Evolutionary conservation across 2,113 vertebrate genomes (phyloP), one percentile per base, ranked within the genome.

Genomic region (Ammodramus savannarum): DNA sequence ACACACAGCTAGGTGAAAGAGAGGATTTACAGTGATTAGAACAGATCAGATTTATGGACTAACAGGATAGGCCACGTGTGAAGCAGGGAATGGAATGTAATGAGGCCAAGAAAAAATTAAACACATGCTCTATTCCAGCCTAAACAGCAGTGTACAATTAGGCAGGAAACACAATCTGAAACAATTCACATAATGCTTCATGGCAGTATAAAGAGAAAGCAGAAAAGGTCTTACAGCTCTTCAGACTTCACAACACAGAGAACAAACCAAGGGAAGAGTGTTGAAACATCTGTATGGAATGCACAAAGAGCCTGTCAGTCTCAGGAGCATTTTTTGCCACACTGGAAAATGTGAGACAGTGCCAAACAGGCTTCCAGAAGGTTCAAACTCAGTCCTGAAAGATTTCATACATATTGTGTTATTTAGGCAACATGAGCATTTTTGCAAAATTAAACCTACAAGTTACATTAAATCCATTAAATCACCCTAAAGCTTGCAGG

Each of bases 21-120:
- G 67, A 90, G 79, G 91, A 68, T 81, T 92, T 58, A 75, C 61
- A 81, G 48, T 36, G 52, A 85, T 75, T 81, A 71, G 84, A 86
- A 71, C 18, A 94, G 59, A 85, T 85, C 27, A 52, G 39, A 93
- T 87, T 87, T 90, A 93, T 58, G 57, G 61, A 78, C 57, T 87
- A 85, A 78, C 52, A 69, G 76, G 69, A n/a, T 48, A 85, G 61
- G 72, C n/a, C 34, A 89, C 41, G 76, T 26, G 19, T 69, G 66
- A 87, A 89, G 81, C 81, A 81, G 76, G 69, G 87, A 89, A 78
- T 68, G n/a, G 85, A 85, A 87, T 27, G 68, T 66, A 89, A 87
- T n/a, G 80, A 87, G 52, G 43, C 68, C 48, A 25, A 55, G 76
- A 21, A 91, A 74, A 88, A 74, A 81, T 29, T 49, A 79, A 95